Evolutionary conservation across 2,113 vertebrate genomes (phyloP), one percentile per base, ranked within the genome.

Genomic region (Vireo altiloquus): DNA sequence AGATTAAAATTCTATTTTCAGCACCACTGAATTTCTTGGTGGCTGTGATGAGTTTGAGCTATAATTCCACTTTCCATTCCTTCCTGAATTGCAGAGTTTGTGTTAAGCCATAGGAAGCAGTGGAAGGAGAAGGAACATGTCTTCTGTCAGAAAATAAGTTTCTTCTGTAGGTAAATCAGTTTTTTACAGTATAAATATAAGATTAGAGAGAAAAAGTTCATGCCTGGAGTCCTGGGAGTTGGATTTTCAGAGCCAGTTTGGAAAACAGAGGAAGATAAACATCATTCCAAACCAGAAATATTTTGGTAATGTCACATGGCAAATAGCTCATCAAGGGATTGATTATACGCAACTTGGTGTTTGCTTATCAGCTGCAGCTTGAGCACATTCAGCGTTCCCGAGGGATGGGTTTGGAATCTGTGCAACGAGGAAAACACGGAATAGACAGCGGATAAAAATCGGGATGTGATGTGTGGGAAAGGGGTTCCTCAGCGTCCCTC

Each of bases 251-350:
- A 70, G 40, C 44, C 49, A 49, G 77, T 71, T 71, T 87, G 69
- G 82, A 75, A 89, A 82, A 66, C 69, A 92, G 39, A 53, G 10
- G 70, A 70, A 78, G 83, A 87, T 87, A 94, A 95, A 92, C 80
- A 95, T 47, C 15, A 2, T 17, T 94, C 71, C 82, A 37, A 57
- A 92, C 23, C 72, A 94, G 69, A 89, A 96, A 92, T 87, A 87
- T 89, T 96, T 96, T 92, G 92, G 72, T 81, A 10, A 37, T 37
- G 50, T 94, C 90, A 89, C 72, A 49, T 75, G 77, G 60, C 50
- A 70, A 95, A 54, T 23, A 81, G 87, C 50, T 96, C 96, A 91
- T 92, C 80, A 65, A 89, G 87, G 78, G 87, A 69, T 69, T 90
- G 87, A 94, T 92, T 61, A 77, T 50, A 59, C 1, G 1, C 39